phyloP scores from a whole-genome alignment of 2,888 invertebrate species.

The Parnassius smintheus region DNA sequence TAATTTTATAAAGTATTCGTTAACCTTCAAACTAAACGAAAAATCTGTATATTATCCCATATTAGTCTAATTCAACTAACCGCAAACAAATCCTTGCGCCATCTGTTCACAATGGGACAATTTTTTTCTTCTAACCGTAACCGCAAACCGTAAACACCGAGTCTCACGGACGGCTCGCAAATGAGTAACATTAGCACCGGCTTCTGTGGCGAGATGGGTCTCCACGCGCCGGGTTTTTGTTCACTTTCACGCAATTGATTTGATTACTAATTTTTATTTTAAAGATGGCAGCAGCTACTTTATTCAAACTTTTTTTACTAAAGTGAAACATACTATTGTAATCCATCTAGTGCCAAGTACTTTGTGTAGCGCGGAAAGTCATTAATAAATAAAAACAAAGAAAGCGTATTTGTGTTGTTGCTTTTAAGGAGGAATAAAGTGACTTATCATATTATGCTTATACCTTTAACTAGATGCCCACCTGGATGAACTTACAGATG shows the following conservation, averaged over 20 bases:
- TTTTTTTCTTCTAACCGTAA: conserved; percentile 17
- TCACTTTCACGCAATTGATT: conserved; percentile 7
- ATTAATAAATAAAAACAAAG: no score
- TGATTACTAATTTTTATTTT: conserved; percentile 8
- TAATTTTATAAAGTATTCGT: no score
- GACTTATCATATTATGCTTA: no score
- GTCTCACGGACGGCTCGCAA: conserved; percentile 16
- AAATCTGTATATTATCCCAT: neutral
- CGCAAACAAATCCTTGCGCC: conserved; percentile 13
- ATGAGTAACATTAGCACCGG: conserved; percentile 20
- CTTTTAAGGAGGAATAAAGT: no score
- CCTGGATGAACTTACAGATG: no score
- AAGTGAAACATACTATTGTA: no score
- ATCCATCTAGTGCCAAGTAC: no score
- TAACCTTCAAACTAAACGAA: neutral
- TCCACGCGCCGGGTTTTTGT: conserved; percentile 7
- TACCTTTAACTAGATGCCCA: no score
- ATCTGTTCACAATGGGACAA: neutral
- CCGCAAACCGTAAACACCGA: conserved; percentile 22
- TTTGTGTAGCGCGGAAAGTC: no score
- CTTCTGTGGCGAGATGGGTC: conserved; percentile 15
- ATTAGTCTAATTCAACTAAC: conserved; percentile 18
- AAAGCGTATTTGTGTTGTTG: no score
- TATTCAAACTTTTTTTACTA: neutral
- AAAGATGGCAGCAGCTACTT: neutral